Base-by-base conservation (phyloP, 2,113 vertebrate species). In the Polyodon spathula region DNA sequence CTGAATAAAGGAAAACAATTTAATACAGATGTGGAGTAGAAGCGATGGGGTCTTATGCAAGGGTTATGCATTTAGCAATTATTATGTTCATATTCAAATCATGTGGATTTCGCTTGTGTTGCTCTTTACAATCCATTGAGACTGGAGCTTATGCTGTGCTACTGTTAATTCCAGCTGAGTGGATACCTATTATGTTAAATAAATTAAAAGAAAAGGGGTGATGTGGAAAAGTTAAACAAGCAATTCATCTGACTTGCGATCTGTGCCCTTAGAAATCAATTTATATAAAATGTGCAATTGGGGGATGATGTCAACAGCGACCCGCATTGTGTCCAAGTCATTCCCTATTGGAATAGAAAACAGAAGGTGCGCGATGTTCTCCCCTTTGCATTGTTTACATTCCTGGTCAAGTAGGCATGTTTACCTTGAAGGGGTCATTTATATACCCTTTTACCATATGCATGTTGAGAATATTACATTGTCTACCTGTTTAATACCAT, bases 61-160 rank as follows among this genome's bases (percentile, higher is more conserved):
- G 85, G 84, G 85, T 86, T 87, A 86, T 86, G 82, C 81, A 84
- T 88, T 86, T 80, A 82, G 78, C 82, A 77, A 76, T 76, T 82
- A 73, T 80, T 80, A 82, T 86, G 82, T 84, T 82, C 81, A 84
- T 85, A 82, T 81, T 85, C 74, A 81, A 74, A 80, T 71, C 64
- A 78, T 73, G 61, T 73, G 70, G 79, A 83, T 84, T 83, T 71
- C 82, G 83, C 86, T 77, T 16, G 75, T 72, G 62, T 82, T 63
- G 74, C 82, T 77, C 64, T 81, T 86, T 73, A 80, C 56, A 68
- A 67, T 68, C 74, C 70, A 51, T 68, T 57, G 85, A 83, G 86
- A 83, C 76, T 55, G 63, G 38, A 52, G 59, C 65, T 79, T 78
- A 69, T 84, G 80, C 81, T 77, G 38, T 76, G 67, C 76, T 81